Base-by-base conservation (phyloP, 2,888 invertebrate genomes). In the Phoenoteleia sp. region DNA sequence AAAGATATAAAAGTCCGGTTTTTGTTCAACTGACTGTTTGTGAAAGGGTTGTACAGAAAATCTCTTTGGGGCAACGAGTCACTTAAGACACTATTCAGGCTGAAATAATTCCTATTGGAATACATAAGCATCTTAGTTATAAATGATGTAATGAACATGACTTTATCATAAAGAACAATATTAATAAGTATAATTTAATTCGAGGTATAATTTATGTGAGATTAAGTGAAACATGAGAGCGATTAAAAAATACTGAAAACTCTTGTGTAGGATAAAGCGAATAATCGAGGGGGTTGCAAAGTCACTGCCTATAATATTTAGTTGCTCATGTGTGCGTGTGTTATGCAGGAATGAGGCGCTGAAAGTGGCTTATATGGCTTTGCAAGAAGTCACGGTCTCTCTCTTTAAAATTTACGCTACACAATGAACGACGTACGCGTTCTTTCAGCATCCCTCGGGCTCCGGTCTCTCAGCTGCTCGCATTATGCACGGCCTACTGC, bases 401-500 rank as follows among this genome's bases (percentile, higher is more conserved):
- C 79, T 75, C 84, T 87, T 86, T 77, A 84, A 79, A 87, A 86
- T 84, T 75, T 33, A 75, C 64, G 19, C 54, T 33, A 36, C 58
- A 87, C 87, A 88, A 86, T 87, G 66, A 76, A 45, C 80, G 80
- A 45, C 80, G 80, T 66, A 39, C 64, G 64, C 67, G 75, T 76
- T 77, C 77, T 85, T 79, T 64, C 69, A 84, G 23, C 77, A 56
- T 87, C 88, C 88, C 87, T 74, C 75, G 54, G 86, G 88, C 87
- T 83, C 69, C 54, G 49, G 74, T 72, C 81, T 85, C 80, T 91
- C 93, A 93, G 93, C 93, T 93, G 93, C 87, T 87, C 89, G 88
- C 87, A 91, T 92, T 93, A 92, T 91, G 89, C 90, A 92, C 91
- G 90, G 89, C 88, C 90, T 87, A 90, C 87, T 89, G 89, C 90